Conservation (phyloP, 2,888 invertebrate species). For the Seira ritae region DNA sequence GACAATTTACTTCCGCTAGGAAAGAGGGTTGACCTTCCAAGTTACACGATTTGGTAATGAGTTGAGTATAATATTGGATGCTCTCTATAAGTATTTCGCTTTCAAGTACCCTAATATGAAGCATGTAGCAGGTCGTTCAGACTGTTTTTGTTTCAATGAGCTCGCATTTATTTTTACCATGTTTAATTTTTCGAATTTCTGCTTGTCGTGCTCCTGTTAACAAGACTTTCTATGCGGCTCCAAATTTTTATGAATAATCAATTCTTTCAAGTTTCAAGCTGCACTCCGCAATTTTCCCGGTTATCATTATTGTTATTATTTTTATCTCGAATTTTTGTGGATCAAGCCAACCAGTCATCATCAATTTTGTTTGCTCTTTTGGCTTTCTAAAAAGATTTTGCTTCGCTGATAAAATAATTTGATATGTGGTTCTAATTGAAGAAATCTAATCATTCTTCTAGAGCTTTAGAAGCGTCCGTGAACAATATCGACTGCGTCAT, state of each 20-base stretch:
- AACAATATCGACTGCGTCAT: no score
- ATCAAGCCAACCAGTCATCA: not conserved
- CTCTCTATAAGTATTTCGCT: no score
- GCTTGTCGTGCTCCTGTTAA: not conserved
- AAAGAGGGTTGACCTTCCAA: not conserved
- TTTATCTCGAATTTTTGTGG: not conserved
- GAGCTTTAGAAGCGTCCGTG: no score
- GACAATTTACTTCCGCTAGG: not conserved
- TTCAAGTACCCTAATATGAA: no score
- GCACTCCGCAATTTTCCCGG: not conserved
- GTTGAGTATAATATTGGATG: no score
- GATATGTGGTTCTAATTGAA: no score
- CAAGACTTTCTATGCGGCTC: not conserved
- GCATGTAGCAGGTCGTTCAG: no score
- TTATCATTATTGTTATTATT: slow-evolving; percentile 11
- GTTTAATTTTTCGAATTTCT: not conserved
- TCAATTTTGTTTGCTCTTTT: not conserved
- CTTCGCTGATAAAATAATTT: slow-evolving; percentile 3
- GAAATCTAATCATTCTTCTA: no score
- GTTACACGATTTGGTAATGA: not conserved
- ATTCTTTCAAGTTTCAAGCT: slow-evolving; percentile 15
- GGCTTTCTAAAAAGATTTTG: slow-evolving; percentile 24
- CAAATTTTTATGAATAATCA: not conserved
- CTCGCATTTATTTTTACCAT: no score
- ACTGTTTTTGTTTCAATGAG: no score